Percentiles rank a stretch among this genome's conserved stretches.
These are phyloP conservation scores for Oreochromis grahami DNA, from an alignment of 2,797 vertebrate genomes.

Conservation along the genomic window DNA sequence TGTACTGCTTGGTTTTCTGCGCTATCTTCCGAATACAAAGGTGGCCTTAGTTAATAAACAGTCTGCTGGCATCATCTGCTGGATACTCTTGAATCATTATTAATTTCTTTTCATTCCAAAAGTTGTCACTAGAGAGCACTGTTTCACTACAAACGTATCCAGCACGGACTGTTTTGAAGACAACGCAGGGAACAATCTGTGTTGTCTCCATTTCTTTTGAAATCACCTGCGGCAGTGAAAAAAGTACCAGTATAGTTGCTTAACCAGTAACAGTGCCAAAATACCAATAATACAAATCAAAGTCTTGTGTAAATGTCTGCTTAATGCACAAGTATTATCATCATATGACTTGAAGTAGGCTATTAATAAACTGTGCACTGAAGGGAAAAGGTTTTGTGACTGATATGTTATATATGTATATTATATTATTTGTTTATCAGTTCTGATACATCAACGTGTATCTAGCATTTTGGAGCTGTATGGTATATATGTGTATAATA, in stretches of 20 bases:
- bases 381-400: neutral
- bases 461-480: neutral
- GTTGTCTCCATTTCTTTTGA: neutral
- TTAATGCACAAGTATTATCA: neutral
- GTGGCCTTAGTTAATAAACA: neutral
- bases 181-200: neutral
- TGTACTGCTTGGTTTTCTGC: neutral
- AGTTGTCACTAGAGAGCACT: conserved; percentile 26
- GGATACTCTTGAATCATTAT: conserved; percentile 2
- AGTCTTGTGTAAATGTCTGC: neutral
- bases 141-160: neutral
- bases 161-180: neutral
- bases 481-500: neutral
- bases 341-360: neutral
- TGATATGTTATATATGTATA: neutral
- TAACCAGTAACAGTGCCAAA: neutral
- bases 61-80: conserved; percentile 54
- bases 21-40: neutral
- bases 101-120: neutral
- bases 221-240: neutral
- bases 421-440: neutral
- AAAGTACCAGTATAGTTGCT: neutral
- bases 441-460: neutral
- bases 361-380: neutral
- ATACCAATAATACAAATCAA: neutral